Conservation (phyloP, 2,888 invertebrate species). For the Drosophila longiperda region DNA sequence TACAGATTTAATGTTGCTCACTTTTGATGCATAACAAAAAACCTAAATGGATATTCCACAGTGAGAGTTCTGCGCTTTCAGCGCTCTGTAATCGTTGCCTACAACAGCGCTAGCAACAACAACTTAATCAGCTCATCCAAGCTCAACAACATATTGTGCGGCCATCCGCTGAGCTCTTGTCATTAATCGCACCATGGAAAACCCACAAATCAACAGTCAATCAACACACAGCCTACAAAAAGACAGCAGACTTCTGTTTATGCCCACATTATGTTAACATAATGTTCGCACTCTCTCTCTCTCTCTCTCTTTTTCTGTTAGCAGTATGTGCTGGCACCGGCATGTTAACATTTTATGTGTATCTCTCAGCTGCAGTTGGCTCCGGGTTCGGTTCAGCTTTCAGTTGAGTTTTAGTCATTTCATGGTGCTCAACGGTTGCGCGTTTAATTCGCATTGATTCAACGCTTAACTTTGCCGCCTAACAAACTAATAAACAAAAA, state of each 20-base stretch:
- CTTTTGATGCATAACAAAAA: constrained; percentile 28
- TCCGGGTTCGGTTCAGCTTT: constrained; percentile 34
- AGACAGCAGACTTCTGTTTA: neutral
- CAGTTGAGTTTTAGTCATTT: constrained; percentile 69
- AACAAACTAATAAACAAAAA: constrained; percentile 68
- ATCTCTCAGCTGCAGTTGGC: constrained; percentile 33
- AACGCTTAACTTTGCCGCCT: constrained; percentile 39
- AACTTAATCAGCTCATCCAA: constrained; percentile 48
- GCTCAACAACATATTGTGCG: constrained; percentile 67
- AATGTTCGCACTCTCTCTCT: neutral
- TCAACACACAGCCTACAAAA: constrained; percentile 58
- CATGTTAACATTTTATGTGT: constrained; percentile 49
- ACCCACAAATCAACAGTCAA: constrained; percentile 73
- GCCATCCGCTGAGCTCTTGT: constrained; percentile 55
- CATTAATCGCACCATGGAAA: constrained; percentile 68
- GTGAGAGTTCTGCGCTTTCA: constrained; percentile 50
- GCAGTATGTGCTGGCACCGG: constrained; percentile 19
- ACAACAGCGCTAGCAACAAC: constrained; percentile 14
- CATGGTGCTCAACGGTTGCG: constrained; percentile 71
- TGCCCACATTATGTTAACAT: constrained; percentile 23
- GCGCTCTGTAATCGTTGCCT: constrained; percentile 25
- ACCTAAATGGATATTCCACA: constrained; percentile 18
- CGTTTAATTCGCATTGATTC: constrained; percentile 23
- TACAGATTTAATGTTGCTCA: constrained; percentile 21
- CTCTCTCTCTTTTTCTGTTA: constrained; percentile 28